Evolutionary conservation across 1,140 invertebrate genomes (phyloP), one percentile per base, ranked within the genome.

Genomic region (Neoseiulus cucumeris): DNA sequence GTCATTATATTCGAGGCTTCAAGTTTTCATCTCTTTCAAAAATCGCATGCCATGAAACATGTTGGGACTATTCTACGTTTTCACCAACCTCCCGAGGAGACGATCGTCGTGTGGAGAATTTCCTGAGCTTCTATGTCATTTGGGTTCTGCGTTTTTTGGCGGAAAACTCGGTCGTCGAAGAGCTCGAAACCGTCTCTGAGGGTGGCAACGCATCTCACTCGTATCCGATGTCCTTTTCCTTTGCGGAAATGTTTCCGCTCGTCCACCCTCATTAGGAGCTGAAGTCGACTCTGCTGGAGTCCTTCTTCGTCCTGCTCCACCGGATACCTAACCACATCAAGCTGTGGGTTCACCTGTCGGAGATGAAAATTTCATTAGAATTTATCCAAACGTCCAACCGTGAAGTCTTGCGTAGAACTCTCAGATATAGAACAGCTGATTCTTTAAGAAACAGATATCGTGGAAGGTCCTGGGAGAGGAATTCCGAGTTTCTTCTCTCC

Each of bases 81-180:
- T n/a, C n/a, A 39, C 33, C 4, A 39, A 39, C 33, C 33, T 39
- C 33, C 33, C 33, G 33, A 39, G 9, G 33, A 39, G 33, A 39
- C 33, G 4, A 39, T 4, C 33, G 33, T 39, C 4, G 51, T 59
- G 22, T 59, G 51, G 9, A 59, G 51, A 25, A 59, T 25, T 33
- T 59, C 51, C 22, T 59, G 51, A 18, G 51, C 51, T 33, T 59
- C 51, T 25, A 59, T 59, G 33, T 59, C 51, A 20, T 59, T 59
- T 29, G 51, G 22, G 22, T 59, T 14, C 33, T 25, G 51, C 14
- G 25, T 25, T 14, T 33, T 25, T 33, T 59, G 51, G 22, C 22
- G 51, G 22, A 59, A 59, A 12, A 59, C 51, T 5, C 51, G 51
- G 33, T 59, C 51, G 9, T 59, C 51, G 51, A 59, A 59, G 22